Evolutionary conservation across 2,888 invertebrate genomes (phyloP), one percentile per base, ranked within the genome.

Genomic region (Peribatodes rhomboidaria): DNA sequence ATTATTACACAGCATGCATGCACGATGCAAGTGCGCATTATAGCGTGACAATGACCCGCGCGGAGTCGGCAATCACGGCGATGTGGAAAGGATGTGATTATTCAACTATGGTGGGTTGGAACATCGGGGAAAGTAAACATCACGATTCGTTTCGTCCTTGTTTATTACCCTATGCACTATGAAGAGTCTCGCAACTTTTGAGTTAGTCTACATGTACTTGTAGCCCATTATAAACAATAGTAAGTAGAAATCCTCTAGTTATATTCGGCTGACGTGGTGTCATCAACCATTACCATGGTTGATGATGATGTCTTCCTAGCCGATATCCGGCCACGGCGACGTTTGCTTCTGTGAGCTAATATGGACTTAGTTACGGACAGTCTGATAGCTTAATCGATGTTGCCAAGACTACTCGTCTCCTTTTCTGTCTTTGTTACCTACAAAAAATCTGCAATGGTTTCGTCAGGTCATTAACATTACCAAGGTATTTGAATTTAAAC

Each of bases 81-180:
- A 11, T 16, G 18, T 16, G 44, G 20, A 64, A 59, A 65, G 65
- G 65, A 67, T 58, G 67, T 65, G 16, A 44, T 60, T 46, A 69
- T 8, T 47, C 53, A 47, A 53, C n/a, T 8, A 22, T 18, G 8
- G 44, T n/a, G 18, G n/a, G 33, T 55, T 42, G 27, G 8, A 14
- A 49, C 31, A 33, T 14, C 14, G 14, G 31, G 16, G 7, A 16
- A 27, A 1, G 14, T 16, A 16, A 31, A 33, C 33, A 20, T 52
- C 50, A 52, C 20, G 50, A 37, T 35, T 18, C 37, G 35, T 35
- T 22, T 46, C 13, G n/a, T 22, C 46, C 22, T 22, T n/a, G 22
- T 22, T 42, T 18, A 46, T n/a, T 22, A 27, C 6, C 7, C 13
- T 13, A 44, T 9, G 18, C 18, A 14, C 18, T 20, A n/a, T 16